Conservation (phyloP, 64 coral and sea anemone species). For the Actinia tenebrosa region DNA sequence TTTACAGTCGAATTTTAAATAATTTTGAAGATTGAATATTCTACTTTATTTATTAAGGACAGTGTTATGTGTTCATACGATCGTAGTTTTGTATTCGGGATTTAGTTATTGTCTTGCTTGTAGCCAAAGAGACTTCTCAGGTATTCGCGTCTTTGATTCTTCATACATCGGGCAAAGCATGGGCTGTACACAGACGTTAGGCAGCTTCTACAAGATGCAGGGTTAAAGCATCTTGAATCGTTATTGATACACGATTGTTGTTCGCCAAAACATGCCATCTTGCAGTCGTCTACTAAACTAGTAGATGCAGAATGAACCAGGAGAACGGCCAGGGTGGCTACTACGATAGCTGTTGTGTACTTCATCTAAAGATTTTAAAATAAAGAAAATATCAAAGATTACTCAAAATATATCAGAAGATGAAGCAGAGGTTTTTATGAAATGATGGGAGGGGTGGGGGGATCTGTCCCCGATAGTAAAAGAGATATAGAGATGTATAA, state of each 20-base stretch:
- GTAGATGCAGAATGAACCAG: background rate
- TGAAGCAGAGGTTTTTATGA: background rate
- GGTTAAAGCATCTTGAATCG: background rate
- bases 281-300: background rate
- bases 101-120: background rate
- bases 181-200: background rate
- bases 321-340: background rate
- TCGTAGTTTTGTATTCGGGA: background rate
- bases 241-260: background rate
- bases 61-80: slow-evolving; percentile 5
- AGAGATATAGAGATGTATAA: too few relatives aligned
- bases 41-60: background rate
- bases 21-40: background rate
- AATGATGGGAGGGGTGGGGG: too few relatives aligned
- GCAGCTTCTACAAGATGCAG: background rate
- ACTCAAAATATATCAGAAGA: background rate
- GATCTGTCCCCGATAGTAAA: too few relatives aligned
- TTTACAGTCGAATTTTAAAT: background rate
- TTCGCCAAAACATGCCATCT: background rate
- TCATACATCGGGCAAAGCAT: background rate
- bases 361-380: background rate
- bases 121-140: background rate
- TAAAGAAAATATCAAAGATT: background rate
- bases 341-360: background rate
- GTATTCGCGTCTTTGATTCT: background rate